Conservation (phyloP, 1,140 invertebrate species). For the Cydia amplana region DNA sequence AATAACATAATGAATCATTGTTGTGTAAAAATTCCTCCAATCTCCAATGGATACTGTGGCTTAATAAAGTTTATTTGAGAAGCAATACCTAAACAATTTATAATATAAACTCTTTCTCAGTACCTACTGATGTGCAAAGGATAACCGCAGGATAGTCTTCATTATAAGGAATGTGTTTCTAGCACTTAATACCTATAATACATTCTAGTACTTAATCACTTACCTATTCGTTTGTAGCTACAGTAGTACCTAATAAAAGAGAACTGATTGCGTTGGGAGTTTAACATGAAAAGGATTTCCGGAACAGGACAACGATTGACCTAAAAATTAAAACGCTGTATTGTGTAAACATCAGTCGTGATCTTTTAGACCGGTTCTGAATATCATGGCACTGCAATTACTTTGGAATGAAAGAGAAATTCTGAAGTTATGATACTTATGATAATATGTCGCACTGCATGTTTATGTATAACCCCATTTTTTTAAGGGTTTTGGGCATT, state of each 20-base stretch:
- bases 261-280: neutral
- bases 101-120: too few species aligned
- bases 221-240: neutral
- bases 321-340: constrained; percentile 13
- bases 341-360: neutral
- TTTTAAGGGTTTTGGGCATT: neutral
- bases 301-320: neutral
- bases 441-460: constrained; percentile 5
- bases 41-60: neutral
- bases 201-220: too few species aligned
- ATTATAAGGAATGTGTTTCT: too few species aligned
- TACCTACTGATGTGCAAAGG: too few species aligned
- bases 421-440: neutral
- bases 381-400: constrained; percentile 27
- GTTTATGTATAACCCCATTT: neutral
- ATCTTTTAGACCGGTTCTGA: constrained; percentile 13
- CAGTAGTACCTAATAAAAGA: neutral
- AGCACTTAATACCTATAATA: too few species aligned
- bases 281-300: constrained; percentile 3
- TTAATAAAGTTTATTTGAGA: neutral
- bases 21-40: constrained; percentile 3
- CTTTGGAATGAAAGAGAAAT: constrained; percentile 24
- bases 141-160: too few species aligned
- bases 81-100: neutral
- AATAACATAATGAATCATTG: constrained; percentile 24